Conservation (phyloP, 2,113 vertebrate species). For the Lanius ludovicianus region DNA sequence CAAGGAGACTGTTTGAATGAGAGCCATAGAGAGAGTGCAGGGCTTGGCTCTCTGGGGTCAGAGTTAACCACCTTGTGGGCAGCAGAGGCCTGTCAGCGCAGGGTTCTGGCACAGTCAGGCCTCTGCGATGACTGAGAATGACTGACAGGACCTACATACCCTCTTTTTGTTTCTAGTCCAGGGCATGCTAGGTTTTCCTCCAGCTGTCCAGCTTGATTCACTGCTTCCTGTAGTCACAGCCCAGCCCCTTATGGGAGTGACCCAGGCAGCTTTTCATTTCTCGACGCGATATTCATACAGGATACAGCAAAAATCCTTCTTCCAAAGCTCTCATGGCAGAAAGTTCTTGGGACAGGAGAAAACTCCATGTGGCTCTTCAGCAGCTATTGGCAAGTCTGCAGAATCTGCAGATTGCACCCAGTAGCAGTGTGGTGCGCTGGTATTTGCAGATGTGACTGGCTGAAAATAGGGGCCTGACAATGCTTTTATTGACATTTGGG, state of each 20-base stretch:
- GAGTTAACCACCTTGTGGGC: conserved; percentile 21
- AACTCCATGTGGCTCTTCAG: background rate
- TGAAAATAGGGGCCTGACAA: conserved; percentile 26
- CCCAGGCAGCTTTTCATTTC: background rate
- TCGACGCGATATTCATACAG: background rate
- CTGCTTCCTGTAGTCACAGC: conserved; percentile 30
- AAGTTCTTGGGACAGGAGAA: background rate
- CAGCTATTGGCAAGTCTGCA: accelerated
- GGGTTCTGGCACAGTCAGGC: background rate
- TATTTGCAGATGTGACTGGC: background rate
- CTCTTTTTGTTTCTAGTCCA: background rate
- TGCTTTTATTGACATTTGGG: conserved; percentile 51
- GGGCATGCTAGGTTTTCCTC: conserved; percentile 7
- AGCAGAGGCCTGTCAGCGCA: background rate
- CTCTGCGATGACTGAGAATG: background rate
- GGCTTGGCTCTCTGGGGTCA: background rate
- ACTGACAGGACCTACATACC: background rate
- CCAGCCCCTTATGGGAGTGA: background rate
- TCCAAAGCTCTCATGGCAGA: background rate
- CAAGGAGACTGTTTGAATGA: conserved; percentile 31
- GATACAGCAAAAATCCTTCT: background rate
- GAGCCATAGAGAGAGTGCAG: background rate
- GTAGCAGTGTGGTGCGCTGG: accelerated
- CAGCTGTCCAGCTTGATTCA: conserved; percentile 44
- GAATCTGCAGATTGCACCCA: background rate